phyloP scores from a whole-genome alignment of 2,888 invertebrate genomes.

The Hoplodrina blanda region DNA sequence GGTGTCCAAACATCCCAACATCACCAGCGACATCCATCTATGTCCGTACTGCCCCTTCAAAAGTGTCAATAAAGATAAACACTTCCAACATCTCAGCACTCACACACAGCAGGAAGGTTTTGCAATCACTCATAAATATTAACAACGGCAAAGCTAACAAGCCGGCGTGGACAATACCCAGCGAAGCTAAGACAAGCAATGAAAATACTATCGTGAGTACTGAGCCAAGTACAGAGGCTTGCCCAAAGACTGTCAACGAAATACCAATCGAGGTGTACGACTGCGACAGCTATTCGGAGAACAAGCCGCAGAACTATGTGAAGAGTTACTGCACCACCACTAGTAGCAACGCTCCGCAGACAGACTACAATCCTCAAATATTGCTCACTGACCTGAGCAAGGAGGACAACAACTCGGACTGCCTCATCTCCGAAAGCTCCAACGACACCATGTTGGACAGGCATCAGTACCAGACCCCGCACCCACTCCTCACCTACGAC shows the following conservation, averaged over 20 bases:
- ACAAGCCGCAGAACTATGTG: conserved; percentile 78
- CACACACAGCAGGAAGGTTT: conserved; percentile 87
- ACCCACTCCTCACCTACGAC: conserved; percentile 78
- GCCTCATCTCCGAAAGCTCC: conserved; percentile 82
- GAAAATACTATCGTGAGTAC: conserved; percentile 63
- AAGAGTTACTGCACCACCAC: conserved; percentile 77
- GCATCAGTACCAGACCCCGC: conserved; percentile 78
- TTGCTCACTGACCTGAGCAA: conserved; percentile 82
- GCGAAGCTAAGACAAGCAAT: conserved; percentile 72
- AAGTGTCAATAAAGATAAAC: conserved; percentile 92
- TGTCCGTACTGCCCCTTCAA: conserved; percentile 92
- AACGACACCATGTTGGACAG: conserved; percentile 80
- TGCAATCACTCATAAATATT: conserved; percentile 81
- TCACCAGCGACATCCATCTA: conserved; percentile 91
- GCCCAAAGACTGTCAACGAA: conserved; percentile 75
- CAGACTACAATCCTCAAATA: conserved; percentile 73
- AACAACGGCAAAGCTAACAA: conserved; percentile 77
- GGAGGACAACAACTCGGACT: conserved; percentile 84
- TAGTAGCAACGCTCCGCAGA: conserved; percentile 70
- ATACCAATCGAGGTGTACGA: conserved; percentile 87
- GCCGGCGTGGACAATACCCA: conserved; percentile 86
- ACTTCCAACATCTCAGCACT: conserved; percentile 88
- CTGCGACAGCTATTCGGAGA: conserved; percentile 84
- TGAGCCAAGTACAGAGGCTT: conserved; percentile 72
- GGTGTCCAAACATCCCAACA: conserved; percentile 94